Base-by-base conservation (phyloP, 2,113 vertebrate species). In the Coturnix japonica region DNA sequence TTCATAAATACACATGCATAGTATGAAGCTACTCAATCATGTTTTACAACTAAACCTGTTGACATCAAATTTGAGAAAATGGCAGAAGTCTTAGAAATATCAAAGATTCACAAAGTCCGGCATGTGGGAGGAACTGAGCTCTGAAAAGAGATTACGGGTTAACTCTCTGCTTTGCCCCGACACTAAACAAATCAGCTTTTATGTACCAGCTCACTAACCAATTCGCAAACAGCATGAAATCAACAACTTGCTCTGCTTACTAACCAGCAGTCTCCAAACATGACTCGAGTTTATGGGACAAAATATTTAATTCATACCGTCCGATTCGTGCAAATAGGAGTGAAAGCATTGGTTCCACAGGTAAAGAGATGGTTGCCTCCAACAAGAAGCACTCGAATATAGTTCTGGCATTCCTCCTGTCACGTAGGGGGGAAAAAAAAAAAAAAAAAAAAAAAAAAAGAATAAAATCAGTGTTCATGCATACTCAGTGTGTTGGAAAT, bases 391-490 rank as follows among this genome's bases (percentile, higher is more conserved):
- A 99, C 99, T 75, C 99, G 98, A 93, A 99, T 98, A 85, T 99
- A 99, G 97, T 99, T 99, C 97, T 99, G 99, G 95, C 99, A 99
- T 93, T 99, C 99, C 86, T 99, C 99, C 99, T 99, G 97, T 17
- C 61, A 94, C 14, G 25, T 4, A 79, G 49, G 79, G n/a, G n/a
- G n/a, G n/a, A n/a, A n/a, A n/a, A 84, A 92, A 87, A 6, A 86
- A 76, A 70, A n/a, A 67, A 49, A 18, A 21, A 1, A 15, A 85
- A 37, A 81, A 84, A 92, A 87, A 6, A 86, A 76, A 67, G 33
- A 67, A 49, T 20, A 21, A 1, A 15, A 85, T 88, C 61, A 86
- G 30, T n/a, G 5, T 8, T 71, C 64, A 39, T 64, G 13, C 33
- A 23, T 12, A 76, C 5, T 7, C 22, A 20, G n/a, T 41, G 7